A percentile compares a stretch with the other conserved stretches of the same genome.
phyloP scores from a whole-genome alignment of 1,140 invertebrate species.

The Chironomus tepperi region DNA sequence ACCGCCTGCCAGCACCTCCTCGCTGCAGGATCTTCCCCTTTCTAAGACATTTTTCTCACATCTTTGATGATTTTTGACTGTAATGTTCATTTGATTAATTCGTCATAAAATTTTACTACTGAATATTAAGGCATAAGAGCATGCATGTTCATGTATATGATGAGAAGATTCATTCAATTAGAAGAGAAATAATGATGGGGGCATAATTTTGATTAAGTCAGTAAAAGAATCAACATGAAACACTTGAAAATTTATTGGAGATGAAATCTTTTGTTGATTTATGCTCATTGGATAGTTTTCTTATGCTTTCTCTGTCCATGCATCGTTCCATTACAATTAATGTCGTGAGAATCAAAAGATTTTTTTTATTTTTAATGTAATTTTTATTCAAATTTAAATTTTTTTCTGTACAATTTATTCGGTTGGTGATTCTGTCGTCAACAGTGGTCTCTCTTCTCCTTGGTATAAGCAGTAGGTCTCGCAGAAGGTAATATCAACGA shows the following conservation, averaged over 20 bases:
- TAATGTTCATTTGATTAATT: not conserved
- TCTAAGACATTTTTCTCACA: not conserved
- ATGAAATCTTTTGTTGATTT: slow-evolving; percentile 1
- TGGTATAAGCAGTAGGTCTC: not conserved
- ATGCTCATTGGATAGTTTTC: no score
- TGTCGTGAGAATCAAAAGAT: not conserved
- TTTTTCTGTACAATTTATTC: not conserved
- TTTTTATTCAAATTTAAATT: not conserved
- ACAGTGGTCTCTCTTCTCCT: not conserved
- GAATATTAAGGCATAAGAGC: not conserved
- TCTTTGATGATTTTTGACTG: not conserved
- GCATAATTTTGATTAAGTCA: slow-evolving; percentile 7
- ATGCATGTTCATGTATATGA: not conserved
- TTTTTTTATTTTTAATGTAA: not conserved
- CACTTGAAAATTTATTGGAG: slow-evolving; percentile 18
- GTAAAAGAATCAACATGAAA: not conserved
- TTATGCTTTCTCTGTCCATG: not conserved
- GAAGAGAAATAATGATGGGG: slow-evolving; percentile 10
- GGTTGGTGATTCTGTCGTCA: not conserved
- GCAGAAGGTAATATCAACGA: not conserved
- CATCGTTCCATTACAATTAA: not conserved
- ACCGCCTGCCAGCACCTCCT: not conserved
- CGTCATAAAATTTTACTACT: not conserved
- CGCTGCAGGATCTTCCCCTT: not conserved
- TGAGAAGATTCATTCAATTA: slow-evolving; percentile 21